Evolutionary conservation across 2,113 vertebrate species (phyloP).

Genomic region (Daboia siamensis): DNA sequence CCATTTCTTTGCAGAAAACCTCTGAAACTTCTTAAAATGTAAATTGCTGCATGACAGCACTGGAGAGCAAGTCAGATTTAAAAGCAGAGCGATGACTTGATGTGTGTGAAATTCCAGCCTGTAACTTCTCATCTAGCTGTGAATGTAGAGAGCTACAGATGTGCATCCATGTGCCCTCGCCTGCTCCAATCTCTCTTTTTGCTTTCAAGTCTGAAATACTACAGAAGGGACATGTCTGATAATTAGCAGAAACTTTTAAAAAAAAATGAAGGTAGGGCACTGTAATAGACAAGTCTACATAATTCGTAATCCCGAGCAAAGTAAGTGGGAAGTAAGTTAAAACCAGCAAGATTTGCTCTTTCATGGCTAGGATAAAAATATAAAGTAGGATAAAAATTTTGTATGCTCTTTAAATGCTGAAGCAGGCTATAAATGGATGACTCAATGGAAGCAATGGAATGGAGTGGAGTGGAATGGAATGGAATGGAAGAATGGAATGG

Average conservation of each 20-base stretch:
- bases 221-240: too few relatives aligned
- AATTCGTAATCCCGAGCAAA: neutral
- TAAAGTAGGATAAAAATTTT: neutral
- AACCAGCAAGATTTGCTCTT: neutral
- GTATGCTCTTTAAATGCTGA: neutral
- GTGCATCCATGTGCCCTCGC: neutral
- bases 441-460: neutral
- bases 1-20: neutral
- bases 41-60: neutral
- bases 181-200: neutral
- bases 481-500: too few relatives aligned
- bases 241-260: too few relatives aligned
- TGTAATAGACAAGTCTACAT: too few relatives aligned
- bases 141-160: neutral
- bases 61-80: neutral
- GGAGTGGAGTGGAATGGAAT: neutral
- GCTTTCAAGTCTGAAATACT: neutral
- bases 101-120: neutral
- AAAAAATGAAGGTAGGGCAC: too few relatives aligned
- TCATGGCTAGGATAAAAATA: neutral
- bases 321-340: neutral
- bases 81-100: neutral
- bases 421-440: neutral
- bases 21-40: neutral
- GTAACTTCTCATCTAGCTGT: neutral